Evolutionary conservation across 2,797 vertebrate species (phyloP), one percentile per base, ranked within the genome.

Genomic region (Enteromius afrohamiltoni): DNA sequence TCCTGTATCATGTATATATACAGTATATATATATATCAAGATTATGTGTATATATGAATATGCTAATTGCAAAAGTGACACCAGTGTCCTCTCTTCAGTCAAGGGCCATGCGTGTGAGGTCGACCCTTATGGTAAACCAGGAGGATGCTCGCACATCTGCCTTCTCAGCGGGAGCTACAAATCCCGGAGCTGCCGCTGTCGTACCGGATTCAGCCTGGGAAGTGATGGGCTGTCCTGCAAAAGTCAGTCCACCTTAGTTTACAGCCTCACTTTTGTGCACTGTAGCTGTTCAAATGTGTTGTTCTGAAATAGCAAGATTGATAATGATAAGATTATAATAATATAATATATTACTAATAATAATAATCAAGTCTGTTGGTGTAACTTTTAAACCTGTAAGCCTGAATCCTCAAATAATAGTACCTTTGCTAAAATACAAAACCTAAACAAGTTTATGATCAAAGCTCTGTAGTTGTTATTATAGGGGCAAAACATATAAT

Each of bases 81-180:
- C 64, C 10, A 26, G 85, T 83, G 4, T 88, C 88, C 3, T 0
- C 87, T 79, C 87, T 91, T 11, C 86, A 99, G 98, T 95, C 89
- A 96, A 95, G 91, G 97, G 94, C 92, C 97, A 99, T 6, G 97
- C 97, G 0, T 99, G 98, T 89, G 96, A 98, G 88, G 89, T 80
- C 78, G 96, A 96, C 89, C 91, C 94, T 0, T 93, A 93, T 51
- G 96, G 97, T 69, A 95, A 93, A 91, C 94, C 94, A 0, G 98
- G 98, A 29, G 96, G 97, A 84, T 99, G 98, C 86, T 94, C 95
- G 0, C 97, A 99, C 92, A 93, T 99, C 93, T 99, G 98, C 93
- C 95, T 99, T 80, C 94, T 99, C 88, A 96, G 96, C 83, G 96
- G 95, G 92, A 97, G 94, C 93, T 97, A 99, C 94, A 99, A 99